Percentiles rank a stretch among this genome's conserved stretches.
Evolutionary conservation across 2,113 vertebrate genomes (phyloP).

Genomic region (Mesembrinibis cayennensis): DNA sequence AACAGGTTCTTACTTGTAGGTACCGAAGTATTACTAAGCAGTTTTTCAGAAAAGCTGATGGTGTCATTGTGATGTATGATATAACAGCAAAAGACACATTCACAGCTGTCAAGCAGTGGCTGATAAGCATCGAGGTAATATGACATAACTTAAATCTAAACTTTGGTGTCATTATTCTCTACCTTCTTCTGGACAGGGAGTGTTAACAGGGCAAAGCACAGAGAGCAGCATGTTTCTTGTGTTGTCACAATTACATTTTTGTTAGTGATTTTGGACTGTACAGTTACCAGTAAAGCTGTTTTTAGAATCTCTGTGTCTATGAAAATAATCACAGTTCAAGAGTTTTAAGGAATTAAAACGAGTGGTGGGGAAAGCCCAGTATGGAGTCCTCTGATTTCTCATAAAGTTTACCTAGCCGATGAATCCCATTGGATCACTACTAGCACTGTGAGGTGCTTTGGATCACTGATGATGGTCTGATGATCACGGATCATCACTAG

Average conservation of each 20-base stretch:
- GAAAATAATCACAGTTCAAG: not conserved
- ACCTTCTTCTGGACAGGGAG: not conserved
- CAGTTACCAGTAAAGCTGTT: not conserved
- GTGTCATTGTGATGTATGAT: slow-evolving; percentile 90
- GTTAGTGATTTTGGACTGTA: not conserved
- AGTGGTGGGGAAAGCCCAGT: not conserved
- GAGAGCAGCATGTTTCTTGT: not conserved
- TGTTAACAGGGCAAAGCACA: not conserved
- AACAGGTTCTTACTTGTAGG: slow-evolving; percentile 66
- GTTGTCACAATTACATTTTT: not conserved
- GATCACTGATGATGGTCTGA: not conserved
- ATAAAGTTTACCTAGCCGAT: not conserved
- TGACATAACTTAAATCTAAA: not conserved
- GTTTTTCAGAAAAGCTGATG: slow-evolving; percentile 94
- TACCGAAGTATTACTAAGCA: slow-evolving; percentile 92
- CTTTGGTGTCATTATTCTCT: not conserved
- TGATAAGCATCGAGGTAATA: slow-evolving; percentile 85
- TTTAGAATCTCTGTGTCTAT: not conserved
- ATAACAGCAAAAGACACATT: slow-evolving; percentile 86
- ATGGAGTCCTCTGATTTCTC: not conserved
- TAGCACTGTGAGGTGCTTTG: not conserved
- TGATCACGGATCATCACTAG: not conserved
- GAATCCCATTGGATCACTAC: not conserved
- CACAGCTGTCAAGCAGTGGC: slow-evolving; percentile 83
- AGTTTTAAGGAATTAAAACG: not conserved